Evolutionary conservation across 2,797 vertebrate genomes (phyloP).

Genomic region (Cyclopterus lumpus): DNA sequence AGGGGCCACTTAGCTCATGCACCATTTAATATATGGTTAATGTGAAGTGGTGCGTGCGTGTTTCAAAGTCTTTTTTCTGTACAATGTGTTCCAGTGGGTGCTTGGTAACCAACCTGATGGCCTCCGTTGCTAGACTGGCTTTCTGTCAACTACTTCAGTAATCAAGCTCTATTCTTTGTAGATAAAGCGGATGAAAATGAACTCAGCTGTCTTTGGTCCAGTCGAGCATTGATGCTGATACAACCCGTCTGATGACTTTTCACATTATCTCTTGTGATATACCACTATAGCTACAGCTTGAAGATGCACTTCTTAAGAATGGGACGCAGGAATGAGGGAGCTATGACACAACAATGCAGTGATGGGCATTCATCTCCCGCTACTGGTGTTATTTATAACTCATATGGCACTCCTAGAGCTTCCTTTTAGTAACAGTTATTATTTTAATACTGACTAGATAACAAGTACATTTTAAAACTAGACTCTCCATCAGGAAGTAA

Average conservation of each 20-base stretch:
- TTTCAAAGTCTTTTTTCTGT: slow-evolving; percentile 16
- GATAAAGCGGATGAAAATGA: slow-evolving; percentile 5
- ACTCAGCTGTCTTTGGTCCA: neutral
- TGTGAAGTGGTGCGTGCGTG: neutral
- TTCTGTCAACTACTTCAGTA: neutral
- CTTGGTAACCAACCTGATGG: slow-evolving; percentile 13
- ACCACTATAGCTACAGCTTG: neutral
- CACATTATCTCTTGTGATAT: neutral
- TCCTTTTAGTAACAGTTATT: no score
- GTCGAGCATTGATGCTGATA: neutral
- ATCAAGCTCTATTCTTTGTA: slow-evolving; percentile 8
- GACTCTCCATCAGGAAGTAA: neutral
- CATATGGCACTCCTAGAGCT: neutral
- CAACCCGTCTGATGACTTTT: neutral
- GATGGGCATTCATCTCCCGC: neutral
- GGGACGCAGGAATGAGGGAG: neutral
- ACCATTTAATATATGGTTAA: slow-evolving; percentile 30
- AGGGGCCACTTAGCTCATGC: slow-evolving; percentile 16
- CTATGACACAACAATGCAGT: neutral
- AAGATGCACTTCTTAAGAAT: neutral
- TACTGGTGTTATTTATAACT: neutral
- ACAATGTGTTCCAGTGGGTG: neutral
- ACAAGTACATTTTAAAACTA: no score
- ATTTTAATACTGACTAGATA: no score
- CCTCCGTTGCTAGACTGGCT: no score